A percentile compares a stretch with the other conserved stretches of the same genome.
Evolutionary conservation across 1,140 invertebrate species (phyloP).

Genomic region (Monomorium pharaonis): DNA sequence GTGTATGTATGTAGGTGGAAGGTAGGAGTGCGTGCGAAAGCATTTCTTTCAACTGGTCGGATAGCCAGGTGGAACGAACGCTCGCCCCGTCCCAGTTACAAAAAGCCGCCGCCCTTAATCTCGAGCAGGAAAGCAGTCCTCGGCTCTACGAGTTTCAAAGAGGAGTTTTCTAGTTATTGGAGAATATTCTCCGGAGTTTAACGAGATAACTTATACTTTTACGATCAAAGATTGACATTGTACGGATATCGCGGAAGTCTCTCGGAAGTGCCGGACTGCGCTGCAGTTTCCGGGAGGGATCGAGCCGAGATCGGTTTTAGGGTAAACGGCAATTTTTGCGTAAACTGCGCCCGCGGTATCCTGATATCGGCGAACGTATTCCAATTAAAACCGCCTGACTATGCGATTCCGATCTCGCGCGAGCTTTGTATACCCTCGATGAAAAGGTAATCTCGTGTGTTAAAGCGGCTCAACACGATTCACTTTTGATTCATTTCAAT

Average conservation of each 20-base stretch:
- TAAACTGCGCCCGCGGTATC: conserved; percentile 1
- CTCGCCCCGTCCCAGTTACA: conserved; percentile 48
- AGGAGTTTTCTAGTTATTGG: conserved; percentile 65
- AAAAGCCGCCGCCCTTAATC: conserved; percentile 68
- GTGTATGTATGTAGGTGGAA: too few species aligned
- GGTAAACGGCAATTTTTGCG: neutral
- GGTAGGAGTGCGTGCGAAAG: conserved; percentile 5
- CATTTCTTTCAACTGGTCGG: conserved; percentile 67
- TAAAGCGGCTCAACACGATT: conserved; percentile 3
- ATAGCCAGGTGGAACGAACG: conserved; percentile 53
- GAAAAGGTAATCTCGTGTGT: conserved; percentile 12
- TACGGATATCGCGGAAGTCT: conserved; percentile 46
- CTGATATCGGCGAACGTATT: conserved; percentile 37
- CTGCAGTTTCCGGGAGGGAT: conserved; percentile 4
- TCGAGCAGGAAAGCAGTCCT: conserved; percentile 19
- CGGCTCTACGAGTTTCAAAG: conserved; percentile 33
- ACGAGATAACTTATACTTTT: conserved; percentile 70
- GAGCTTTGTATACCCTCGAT: conserved; percentile 4
- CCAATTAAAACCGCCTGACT: conserved; percentile 52
- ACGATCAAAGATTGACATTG: conserved; percentile 65
- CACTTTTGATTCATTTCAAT: neutral
- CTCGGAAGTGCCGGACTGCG: conserved; percentile 33
- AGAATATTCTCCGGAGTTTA: conserved; percentile 62
- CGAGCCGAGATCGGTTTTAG: conserved; percentile 17
- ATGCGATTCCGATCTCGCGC: neutral